phyloP scores from a whole-genome alignment of 2,113 vertebrate genomes.

The Meriones unguiculatus region DNA sequence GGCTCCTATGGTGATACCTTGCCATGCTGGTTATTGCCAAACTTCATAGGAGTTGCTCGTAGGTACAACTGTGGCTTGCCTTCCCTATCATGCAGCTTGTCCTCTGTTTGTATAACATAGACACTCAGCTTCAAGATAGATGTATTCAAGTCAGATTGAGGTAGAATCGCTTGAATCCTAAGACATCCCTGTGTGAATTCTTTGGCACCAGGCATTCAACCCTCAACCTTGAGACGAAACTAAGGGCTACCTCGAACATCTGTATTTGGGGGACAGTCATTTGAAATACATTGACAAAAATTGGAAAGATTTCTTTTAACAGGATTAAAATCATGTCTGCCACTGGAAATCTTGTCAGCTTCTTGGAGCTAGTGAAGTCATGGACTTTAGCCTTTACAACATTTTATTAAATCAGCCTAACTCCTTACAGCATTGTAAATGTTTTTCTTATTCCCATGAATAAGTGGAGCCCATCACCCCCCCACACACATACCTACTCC shows the following conservation, averaged over 20 bases:
- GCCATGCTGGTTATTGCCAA: background rate
- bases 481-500: background rate
- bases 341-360: background rate
- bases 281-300: background rate
- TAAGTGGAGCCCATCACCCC: background rate
- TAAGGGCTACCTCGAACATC: background rate
- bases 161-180: background rate
- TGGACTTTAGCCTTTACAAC: background rate
- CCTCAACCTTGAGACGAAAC: background rate
- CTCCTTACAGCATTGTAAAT: background rate
- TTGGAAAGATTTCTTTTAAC: background rate
- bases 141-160: background rate
- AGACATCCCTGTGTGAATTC: background rate
- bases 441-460: background rate
- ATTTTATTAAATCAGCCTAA: background rate
- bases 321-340: background rate
- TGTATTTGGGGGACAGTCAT: background rate
- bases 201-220: background rate
- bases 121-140: background rate
- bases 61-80: background rate
- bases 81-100: background rate
- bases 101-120: background rate
- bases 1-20: background rate
- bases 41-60: background rate
- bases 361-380: background rate